phyloP scores from a whole-genome alignment of 2,888 invertebrate genomes.

The Campoletis raptor region DNA sequence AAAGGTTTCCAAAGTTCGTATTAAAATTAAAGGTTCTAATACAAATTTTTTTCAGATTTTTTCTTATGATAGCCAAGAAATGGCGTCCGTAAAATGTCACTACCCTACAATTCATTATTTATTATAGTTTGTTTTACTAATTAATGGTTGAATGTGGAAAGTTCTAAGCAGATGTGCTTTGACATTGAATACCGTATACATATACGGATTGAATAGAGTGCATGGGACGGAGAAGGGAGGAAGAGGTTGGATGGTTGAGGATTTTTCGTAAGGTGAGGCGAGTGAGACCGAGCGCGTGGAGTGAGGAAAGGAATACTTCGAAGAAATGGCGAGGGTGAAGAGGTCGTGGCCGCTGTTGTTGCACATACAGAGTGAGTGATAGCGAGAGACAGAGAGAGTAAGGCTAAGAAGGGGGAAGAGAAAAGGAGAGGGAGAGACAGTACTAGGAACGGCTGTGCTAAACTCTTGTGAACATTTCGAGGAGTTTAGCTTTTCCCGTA shows the following conservation, averaged over 20 bases:
- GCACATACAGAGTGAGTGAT: slow-evolving; percentile 26
- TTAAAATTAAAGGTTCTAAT: too few relatives aligned
- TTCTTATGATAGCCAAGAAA: background rate
- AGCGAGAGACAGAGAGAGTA: too few relatives aligned
- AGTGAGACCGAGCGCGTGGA: slow-evolving; percentile 18
- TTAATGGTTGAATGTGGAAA: background rate
- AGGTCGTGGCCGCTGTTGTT: slow-evolving; percentile 57
- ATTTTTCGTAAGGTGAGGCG: slow-evolving; percentile 53
- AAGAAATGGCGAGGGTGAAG: slow-evolving; percentile 41
- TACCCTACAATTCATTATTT: background rate
- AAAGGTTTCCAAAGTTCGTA: background rate
- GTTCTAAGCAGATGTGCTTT: background rate
- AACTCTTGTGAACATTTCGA: slow-evolving; percentile 79
- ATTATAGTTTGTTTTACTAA: background rate
- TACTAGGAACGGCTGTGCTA: slow-evolving; percentile 65
- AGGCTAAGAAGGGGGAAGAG: background rate
- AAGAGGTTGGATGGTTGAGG: slow-evolving; percentile 31
- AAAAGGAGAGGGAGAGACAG: slow-evolving; percentile 30
- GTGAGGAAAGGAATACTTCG: slow-evolving; percentile 15
- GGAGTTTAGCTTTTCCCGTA: slow-evolving; percentile 83
- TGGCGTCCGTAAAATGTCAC: background rate
- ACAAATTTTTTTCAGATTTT: background rate
- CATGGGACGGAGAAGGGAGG: slow-evolving; percentile 44
- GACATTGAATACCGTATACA: slow-evolving; percentile 4
- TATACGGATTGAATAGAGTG: slow-evolving; percentile 33